Evolutionary conservation across 2,113 vertebrate species (phyloP), one percentile per base, ranked within the genome.

Genomic region (Acrocephalus arundinaceus): DNA sequence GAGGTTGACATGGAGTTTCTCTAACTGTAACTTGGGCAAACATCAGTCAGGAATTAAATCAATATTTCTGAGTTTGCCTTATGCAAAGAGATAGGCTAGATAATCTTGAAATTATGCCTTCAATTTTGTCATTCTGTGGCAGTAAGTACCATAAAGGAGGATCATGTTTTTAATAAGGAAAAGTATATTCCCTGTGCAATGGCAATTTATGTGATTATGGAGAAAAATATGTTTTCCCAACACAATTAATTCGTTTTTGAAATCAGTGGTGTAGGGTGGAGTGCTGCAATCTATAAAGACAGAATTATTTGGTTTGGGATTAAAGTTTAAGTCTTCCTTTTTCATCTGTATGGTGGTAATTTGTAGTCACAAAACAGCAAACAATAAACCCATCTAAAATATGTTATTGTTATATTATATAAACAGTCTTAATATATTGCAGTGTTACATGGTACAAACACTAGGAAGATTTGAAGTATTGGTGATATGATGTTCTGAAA

Each of bases 401-500:
- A 5, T 19, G 6, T 51, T 86, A 71, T 25, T 43, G 21, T 17
- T 35, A n/a, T 79, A 43, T 46, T 49, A 35, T 59, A 39, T 41
- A 43, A 55, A 46, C 7, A 51, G 1, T 45, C 2, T 31, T 48
- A 68, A 11, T 57, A 41, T 27, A 51, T 13, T 57, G 8, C 15
- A 33, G 4, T 43, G 10, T 46, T 63, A 52, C 23, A 11, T 54
- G n/a, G 10, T 80, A 35, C 3, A 2, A 84, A 6, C 15, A 24
- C 18, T 21, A 46, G 30, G 55, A 91, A 82, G 11, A 85, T 55
- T 17, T 58, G 30, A 58, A 72, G 5, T 30, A 30, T 4, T 35
- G 4, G 19, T 55, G 6, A 39, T 63, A 14, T 0, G 0, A 31
- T 27, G 1, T 37, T 87, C 46, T 74, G 25, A 11, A 85, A 6